Conservation (phyloP, 2,113 vertebrate species). For the Casuarius casuarius region DNA sequence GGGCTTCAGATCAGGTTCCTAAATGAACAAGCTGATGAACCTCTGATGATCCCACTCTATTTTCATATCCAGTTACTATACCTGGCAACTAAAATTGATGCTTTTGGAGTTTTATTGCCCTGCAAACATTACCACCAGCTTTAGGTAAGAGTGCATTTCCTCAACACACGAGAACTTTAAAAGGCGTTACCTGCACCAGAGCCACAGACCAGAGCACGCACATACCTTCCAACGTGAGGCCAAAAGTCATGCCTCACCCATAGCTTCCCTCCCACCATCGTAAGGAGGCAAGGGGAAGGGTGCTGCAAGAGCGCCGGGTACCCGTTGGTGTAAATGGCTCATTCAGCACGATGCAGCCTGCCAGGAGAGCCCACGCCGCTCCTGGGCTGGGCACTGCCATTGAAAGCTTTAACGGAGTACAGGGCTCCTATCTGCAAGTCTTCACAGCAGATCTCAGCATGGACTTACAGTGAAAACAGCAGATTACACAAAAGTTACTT, state of each 20-base stretch:
- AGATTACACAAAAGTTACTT: neutral
- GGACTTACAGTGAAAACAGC: neutral
- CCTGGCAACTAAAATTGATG: neutral
- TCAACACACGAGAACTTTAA: neutral
- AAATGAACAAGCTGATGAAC: neutral
- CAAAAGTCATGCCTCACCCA: neutral
- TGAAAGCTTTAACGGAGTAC: neutral
- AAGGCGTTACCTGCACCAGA: neutral
- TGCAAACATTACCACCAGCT: neutral
- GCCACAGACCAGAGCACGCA: accelerated
- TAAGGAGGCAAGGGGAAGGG: accelerated
- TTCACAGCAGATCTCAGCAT: neutral
- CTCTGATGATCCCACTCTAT: neutral
- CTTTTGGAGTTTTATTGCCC: neutral
- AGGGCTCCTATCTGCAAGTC: accelerated
- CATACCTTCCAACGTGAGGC: accelerated
- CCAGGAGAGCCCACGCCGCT: accelerated
- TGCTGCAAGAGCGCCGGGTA: accelerated
- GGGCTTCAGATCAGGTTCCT: neutral
- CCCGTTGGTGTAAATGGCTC: no score
- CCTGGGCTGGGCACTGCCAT: neutral
- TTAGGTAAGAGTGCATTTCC: neutral
- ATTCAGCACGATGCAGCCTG: neutral
- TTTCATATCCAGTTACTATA: neutral
- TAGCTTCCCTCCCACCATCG: neutral